These are phyloP conservation scores for Silvanus unidentatus DNA, from an alignment of 2,888 invertebrate genomes.

Conservation along the genomic window DNA sequence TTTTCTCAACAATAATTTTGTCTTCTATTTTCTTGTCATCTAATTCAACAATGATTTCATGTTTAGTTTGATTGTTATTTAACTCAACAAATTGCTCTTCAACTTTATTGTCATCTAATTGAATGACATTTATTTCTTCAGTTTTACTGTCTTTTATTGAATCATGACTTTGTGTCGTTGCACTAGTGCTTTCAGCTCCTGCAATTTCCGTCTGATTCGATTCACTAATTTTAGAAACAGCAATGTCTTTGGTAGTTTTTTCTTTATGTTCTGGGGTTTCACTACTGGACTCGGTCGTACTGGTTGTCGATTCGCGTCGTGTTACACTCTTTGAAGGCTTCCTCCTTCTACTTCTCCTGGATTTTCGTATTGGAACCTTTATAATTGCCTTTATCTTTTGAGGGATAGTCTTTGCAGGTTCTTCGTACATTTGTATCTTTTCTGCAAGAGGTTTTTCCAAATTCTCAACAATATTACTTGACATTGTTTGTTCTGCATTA, in stretches of 20 bases:
- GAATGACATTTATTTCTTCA: constrained; percentile 8
- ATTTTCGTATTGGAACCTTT: constrained; percentile 12
- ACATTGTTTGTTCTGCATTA: too few relatives aligned
- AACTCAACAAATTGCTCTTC: neutral
- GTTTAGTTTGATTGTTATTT: too few relatives aligned
- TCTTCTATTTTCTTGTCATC: too few relatives aligned
- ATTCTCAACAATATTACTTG: neutral
- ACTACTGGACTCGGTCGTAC: constrained; percentile 30
- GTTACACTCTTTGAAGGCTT: constrained; percentile 21
- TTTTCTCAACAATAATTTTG: too few relatives aligned
- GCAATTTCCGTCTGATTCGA: constrained; percentile 11
- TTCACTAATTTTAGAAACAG: too few relatives aligned
- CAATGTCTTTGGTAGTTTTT: constrained; percentile 4
- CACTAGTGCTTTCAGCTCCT: neutral
- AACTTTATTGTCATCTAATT: neutral
- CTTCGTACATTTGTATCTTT: constrained; percentile 2
- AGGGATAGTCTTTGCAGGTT: neutral
- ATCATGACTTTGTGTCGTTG: neutral
- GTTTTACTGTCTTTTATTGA: neutral
- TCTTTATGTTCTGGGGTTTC: constrained; percentile 21
- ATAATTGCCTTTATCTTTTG: too few relatives aligned
- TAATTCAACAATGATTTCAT: too few relatives aligned
- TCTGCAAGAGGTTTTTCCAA: neutral
- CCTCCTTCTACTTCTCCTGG: constrained; percentile 21
- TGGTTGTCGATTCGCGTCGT: constrained; percentile 23